phyloP scores from a whole-genome alignment of 92 coral and sea anemone genomes.

The Parazoanthus darwini region DNA sequence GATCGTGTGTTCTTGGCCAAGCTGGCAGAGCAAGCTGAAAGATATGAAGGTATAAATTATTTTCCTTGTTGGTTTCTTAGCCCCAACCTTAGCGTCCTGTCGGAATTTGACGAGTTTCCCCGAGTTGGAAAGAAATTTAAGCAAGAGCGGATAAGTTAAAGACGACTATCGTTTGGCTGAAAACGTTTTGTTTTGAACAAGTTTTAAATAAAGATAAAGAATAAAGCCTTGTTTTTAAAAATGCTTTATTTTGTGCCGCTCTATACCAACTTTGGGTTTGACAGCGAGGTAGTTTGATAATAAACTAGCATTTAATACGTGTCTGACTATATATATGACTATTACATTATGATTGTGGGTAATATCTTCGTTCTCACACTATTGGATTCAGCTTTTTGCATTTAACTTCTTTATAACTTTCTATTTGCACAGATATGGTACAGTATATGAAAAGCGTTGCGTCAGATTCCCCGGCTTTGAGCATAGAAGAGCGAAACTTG shows the following conservation, averaged over 20 bases:
- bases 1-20: slow-evolving; percentile 20
- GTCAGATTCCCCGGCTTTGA: background rate
- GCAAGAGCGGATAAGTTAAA: background rate
- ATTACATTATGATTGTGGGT: background rate
- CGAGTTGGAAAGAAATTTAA: background rate
- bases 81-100: background rate
- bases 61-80: background rate
- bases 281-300: too few relatives aligned
- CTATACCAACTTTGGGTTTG: background rate
- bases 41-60: slow-evolving; percentile 2
- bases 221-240: background rate
- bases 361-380: background rate
- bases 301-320: too few relatives aligned
- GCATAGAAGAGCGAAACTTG: slow-evolving; percentile 21
- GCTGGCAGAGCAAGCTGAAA: slow-evolving; percentile 9
- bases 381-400: background rate
- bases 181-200: background rate
- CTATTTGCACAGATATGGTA: slow-evolving; percentile 17
- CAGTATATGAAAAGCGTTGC: slow-evolving; percentile 8
- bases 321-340: too few relatives aligned
- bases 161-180: background rate
- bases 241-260: background rate
- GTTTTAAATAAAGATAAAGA: background rate
- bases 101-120: background rate
- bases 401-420: background rate